These are phyloP conservation scores for Alcis repandata DNA, from an alignment of 2,888 invertebrate genomes.

Conservation along the genomic window DNA sequence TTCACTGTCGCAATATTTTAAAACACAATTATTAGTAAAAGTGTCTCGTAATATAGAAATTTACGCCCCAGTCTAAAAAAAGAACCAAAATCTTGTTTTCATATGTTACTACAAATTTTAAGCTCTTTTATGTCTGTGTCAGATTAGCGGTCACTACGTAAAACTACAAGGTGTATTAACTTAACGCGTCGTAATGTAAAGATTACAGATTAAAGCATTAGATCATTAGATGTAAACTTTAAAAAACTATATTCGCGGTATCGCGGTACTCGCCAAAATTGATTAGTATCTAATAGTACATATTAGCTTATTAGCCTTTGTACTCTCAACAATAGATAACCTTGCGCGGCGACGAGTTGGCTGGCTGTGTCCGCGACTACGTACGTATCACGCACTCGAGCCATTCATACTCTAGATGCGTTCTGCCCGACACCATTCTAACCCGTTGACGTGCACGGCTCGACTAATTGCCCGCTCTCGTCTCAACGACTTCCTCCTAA, in stretches of 20 bases:
- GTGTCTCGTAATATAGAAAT: conserved; percentile 10
- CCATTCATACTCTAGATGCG: conserved; percentile 66
- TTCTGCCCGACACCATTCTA: conserved; percentile 64
- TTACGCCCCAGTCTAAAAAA: background rate
- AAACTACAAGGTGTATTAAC: background rate
- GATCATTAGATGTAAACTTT: too few relatives aligned
- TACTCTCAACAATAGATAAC: conserved; percentile 58
- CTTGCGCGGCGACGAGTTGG: conserved; percentile 65
- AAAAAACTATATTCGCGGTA: conserved; percentile 8
- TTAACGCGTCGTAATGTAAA: background rate
- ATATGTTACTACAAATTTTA: background rate
- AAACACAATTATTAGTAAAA: conserved; percentile 12
- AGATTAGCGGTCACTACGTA: background rate
- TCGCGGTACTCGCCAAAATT: conserved; percentile 17
- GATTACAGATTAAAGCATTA: too few relatives aligned
- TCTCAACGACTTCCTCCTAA: conserved; percentile 66
- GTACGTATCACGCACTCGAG: conserved; percentile 55
- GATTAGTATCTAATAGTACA: conserved; percentile 17
- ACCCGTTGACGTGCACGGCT: conserved; percentile 67
- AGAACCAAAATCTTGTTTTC: background rate
- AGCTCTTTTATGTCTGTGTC: background rate
- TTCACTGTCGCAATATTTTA: conserved; percentile 20
- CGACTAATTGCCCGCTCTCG: conserved; percentile 72
- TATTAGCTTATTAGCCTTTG: conserved; percentile 39
- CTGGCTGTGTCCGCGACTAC: conserved; percentile 62